Percentiles rank a stretch among this genome's conserved stretches.
phyloP scores from a whole-genome alignment of 2,888 invertebrate genomes.

The Cantharis lateralis region DNA sequence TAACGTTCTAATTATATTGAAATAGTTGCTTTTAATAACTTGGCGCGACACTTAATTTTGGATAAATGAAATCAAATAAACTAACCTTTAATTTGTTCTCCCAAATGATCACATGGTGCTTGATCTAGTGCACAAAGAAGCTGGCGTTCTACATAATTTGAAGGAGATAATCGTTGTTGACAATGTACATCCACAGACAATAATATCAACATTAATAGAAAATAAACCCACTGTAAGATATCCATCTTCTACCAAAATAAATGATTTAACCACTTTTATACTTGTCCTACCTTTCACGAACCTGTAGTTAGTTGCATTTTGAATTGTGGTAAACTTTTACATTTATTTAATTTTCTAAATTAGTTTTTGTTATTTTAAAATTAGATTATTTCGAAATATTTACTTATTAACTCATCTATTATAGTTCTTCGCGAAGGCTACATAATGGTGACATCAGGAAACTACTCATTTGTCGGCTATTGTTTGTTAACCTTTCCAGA shows the following conservation, averaged over 20 bases:
- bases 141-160: constrained; percentile 52
- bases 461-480: background rate
- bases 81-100: constrained; percentile 65
- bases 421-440: background rate
- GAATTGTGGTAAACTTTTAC: background rate
- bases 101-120: constrained; percentile 64
- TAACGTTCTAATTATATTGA: background rate
- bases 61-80: constrained; percentile 7
- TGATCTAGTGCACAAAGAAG: constrained; percentile 64
- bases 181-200: background rate
- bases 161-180: constrained; percentile 12
- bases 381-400: background rate
- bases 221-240: background rate
- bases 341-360: background rate
- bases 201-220: background rate
- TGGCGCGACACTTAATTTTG: background rate
- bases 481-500: background rate
- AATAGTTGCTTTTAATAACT: background rate
- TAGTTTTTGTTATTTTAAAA: background rate
- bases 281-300: constrained; percentile 19
- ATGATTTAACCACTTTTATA: background rate
- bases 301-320: background rate
- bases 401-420: background rate
- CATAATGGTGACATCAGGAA: background rate
- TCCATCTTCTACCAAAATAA: background rate